These are phyloP conservation scores for Calliphora vicina DNA, from an alignment of 1,140 invertebrate species.

Conservation along the genomic window DNA sequence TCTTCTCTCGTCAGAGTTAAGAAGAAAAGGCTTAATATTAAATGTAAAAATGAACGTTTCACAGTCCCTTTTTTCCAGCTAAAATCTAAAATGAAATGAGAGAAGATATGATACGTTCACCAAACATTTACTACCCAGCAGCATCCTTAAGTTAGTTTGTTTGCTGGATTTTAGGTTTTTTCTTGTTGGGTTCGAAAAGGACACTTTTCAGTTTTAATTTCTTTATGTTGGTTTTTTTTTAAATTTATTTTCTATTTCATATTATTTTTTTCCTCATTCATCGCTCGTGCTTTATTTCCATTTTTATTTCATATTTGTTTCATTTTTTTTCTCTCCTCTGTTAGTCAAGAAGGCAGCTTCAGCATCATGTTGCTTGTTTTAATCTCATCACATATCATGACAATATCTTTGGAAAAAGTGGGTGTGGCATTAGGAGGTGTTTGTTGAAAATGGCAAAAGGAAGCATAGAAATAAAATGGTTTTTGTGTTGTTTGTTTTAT, in stretches of 20 bases:
- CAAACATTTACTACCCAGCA: background rate
- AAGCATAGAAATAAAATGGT: background rate
- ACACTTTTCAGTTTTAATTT: slow-evolving; percentile 9
- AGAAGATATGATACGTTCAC: background rate
- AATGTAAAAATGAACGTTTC: background rate
- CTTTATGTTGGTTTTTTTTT: background rate
- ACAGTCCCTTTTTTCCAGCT: background rate
- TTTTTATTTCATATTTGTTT: background rate
- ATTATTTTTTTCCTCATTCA: background rate
- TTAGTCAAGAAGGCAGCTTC: background rate
- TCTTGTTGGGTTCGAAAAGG: background rate
- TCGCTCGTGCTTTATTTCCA: background rate
- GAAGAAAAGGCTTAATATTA: slow-evolving; percentile 1
- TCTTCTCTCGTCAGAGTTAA: background rate
- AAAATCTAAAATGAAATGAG: background rate
- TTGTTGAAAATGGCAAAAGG: background rate
- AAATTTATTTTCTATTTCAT: background rate
- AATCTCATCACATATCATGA: slow-evolving; percentile 3
- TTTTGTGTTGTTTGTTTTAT: background rate
- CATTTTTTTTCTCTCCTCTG: background rate
- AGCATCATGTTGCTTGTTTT: background rate
- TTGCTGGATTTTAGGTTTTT: background rate
- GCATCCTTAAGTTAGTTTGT: background rate
- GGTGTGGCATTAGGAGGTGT: background rate
- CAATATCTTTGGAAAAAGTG: background rate